Percentiles rank a stretch among this genome's conserved stretches.
These are phyloP conservation scores for Sebastes steindachneri DNA, from an alignment of 2,797 vertebrate genomes.

Conservation along the genomic window DNA sequence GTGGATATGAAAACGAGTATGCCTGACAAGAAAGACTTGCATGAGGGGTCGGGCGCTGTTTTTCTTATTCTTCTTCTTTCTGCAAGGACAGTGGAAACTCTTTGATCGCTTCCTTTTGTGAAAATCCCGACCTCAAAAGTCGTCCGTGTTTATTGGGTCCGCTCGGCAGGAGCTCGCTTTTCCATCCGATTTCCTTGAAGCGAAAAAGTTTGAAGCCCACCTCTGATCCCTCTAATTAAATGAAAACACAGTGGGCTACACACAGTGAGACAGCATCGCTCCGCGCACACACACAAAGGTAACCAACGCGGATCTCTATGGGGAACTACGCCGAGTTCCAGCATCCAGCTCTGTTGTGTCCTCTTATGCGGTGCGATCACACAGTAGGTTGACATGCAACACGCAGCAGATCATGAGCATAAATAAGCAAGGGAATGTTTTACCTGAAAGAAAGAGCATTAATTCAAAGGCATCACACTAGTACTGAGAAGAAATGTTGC, in stretches of 20 bases:
- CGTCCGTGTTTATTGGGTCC: conserved; percentile 64
- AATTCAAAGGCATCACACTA: conserved; percentile 76
- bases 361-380: conserved; percentile 70
- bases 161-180: conserved; percentile 67
- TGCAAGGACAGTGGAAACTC: conserved; percentile 10
- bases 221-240: conserved; percentile 84
- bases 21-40: conserved; percentile 22
- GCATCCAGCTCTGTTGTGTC: conserved; percentile 60
- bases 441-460: conserved; percentile 76
- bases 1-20: conserved; percentile 30
- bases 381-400: conserved; percentile 72
- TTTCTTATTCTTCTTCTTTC: neutral
- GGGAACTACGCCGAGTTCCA: conserved; percentile 57
- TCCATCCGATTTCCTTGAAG: conserved; percentile 68
- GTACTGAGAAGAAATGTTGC: conserved; percentile 70
- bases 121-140: conserved; percentile 60
- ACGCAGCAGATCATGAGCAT: conserved; percentile 70
- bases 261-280: conserved; percentile 42
- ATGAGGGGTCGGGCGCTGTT: neutral
- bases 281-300: conserved; percentile 24
- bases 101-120: conserved; percentile 60
- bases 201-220: conserved; percentile 73
- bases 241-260: conserved; percentile 79
- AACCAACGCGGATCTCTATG: conserved; percentile 55
- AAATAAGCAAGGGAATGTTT: conserved; percentile 76